These are phyloP conservation scores for Thymallus thymallus DNA, from an alignment of 2,113 vertebrate genomes.

Conservation along the genomic window DNA sequence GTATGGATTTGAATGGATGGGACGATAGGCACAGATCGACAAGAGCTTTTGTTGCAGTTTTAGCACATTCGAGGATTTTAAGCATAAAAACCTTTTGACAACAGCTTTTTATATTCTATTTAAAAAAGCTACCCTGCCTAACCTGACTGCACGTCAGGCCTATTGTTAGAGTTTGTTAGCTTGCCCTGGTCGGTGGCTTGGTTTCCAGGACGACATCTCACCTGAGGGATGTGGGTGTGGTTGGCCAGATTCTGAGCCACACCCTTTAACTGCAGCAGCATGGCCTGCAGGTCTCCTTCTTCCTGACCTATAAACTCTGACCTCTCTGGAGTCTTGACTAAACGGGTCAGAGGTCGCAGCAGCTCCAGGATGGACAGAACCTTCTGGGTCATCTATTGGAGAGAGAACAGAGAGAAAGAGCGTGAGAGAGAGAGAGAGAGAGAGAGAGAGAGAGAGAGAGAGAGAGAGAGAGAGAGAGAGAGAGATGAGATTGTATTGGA, in stretches of 20 bases:
- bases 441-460: too few relatives aligned
- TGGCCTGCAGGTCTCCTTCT: conserved; percentile 47
- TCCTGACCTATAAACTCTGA: conserved; percentile 27
- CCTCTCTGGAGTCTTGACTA: conserved; percentile 5
- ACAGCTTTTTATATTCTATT: too few relatives aligned
- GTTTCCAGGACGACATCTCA: conserved; percentile 34
- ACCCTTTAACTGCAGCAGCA: conserved; percentile 61
- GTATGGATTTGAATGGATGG: too few relatives aligned
- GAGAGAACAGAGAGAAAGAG: background rate
- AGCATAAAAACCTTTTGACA: too few relatives aligned
- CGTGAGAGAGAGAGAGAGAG: too few relatives aligned
- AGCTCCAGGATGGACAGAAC: conserved; percentile 60
- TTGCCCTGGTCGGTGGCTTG: background rate
- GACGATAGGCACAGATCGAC: too few relatives aligned
- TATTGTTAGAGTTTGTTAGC: conserved; percentile 12
- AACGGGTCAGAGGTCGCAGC: conserved; percentile 56
- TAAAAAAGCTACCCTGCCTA: too few relatives aligned
- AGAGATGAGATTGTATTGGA: background rate
- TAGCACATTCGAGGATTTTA: too few relatives aligned
- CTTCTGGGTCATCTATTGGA: conserved; percentile 63
- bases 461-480: too few relatives aligned
- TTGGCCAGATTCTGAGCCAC: conserved; percentile 54
- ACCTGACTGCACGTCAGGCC: too few relatives aligned
- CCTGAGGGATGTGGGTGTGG: conserved; percentile 53
- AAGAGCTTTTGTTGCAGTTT: too few relatives aligned